phyloP scores from a whole-genome alignment of 2,113 vertebrate genomes.

The Oenanthe melanoleuca region DNA sequence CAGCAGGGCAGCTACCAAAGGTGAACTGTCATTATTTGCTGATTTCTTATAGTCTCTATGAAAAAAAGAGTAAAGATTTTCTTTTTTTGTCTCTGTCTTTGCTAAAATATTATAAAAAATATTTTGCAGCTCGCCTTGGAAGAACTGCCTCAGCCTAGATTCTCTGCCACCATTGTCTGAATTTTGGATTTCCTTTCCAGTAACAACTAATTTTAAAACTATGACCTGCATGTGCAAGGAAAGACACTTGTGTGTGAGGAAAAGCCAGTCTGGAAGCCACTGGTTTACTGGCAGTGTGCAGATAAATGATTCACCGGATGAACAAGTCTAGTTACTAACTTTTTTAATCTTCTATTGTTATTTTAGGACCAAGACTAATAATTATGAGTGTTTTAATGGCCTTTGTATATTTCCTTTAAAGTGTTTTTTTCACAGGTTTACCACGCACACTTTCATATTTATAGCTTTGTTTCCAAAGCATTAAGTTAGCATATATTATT shows the following conservation, averaged over 20 bases:
- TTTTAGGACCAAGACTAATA: background rate
- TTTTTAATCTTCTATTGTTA: background rate
- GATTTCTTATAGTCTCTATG: background rate
- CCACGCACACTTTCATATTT: background rate
- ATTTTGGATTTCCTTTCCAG: constrained; percentile 31
- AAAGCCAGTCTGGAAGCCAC: background rate
- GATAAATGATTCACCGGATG: background rate
- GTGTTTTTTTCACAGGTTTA: background rate
- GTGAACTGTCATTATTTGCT: background rate
- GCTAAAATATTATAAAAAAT: background rate
- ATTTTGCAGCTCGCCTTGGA: background rate
- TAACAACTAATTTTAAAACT: constrained; percentile 37
- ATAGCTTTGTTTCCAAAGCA: background rate
- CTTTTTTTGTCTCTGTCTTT: background rate
- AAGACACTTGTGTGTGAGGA: background rate
- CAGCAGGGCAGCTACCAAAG: background rate
- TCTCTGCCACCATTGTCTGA: constrained; percentile 29
- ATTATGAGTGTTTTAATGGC: background rate
- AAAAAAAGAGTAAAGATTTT: background rate
- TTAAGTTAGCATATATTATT: background rate
- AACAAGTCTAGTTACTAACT: background rate
- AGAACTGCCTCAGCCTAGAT: background rate
- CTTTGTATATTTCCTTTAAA: background rate
- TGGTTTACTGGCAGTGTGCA: background rate
- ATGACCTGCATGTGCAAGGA: background rate